phyloP scores from a whole-genome alignment of 2,888 invertebrate species.

The Furcula furcula region DNA sequence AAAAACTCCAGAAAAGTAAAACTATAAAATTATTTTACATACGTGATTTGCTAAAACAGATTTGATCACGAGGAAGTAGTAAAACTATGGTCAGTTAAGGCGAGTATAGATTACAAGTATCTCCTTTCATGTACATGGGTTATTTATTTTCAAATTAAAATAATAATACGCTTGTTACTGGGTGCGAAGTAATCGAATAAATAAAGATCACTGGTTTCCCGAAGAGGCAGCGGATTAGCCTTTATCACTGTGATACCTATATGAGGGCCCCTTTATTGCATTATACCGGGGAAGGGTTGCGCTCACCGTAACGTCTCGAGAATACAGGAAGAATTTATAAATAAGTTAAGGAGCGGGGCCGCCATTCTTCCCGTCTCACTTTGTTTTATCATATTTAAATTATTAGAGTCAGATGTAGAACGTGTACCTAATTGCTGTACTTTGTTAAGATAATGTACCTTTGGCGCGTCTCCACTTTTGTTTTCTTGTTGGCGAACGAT shows the following conservation, averaged over 20 bases:
- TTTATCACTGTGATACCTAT: conserved; percentile 77
- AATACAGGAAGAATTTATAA: conserved; percentile 73
- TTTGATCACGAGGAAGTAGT: too few relatives aligned
- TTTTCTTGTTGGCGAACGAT: conserved; percentile 76
- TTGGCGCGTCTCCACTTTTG: conserved; percentile 80
- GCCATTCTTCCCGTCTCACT: conserved; percentile 76
- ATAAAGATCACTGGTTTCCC: conserved; percentile 57
- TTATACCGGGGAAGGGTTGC: conserved; percentile 73
- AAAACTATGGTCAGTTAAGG: too few relatives aligned
- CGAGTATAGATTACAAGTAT: too few relatives aligned
- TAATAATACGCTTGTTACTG: too few relatives aligned
- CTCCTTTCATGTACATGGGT: too few relatives aligned
- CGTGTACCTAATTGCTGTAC: conserved; percentile 82
- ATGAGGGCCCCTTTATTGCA: conserved; percentile 80
- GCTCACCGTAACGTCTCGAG: conserved; percentile 54
- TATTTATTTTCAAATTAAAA: too few relatives aligned
- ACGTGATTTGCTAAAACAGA: too few relatives aligned
- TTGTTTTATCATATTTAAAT: conserved; percentile 83
- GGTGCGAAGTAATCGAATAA: conserved; percentile 60
- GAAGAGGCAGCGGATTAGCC: conserved; percentile 68
- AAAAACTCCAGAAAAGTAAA: too few relatives aligned
- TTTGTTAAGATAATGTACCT: conserved; percentile 83
- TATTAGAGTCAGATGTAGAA: conserved; percentile 82
- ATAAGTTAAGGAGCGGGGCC: conserved; percentile 73
- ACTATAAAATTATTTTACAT: too few relatives aligned